Base-by-base conservation (phyloP, 2,888 invertebrate genomes). In the Vannuccia rotundouncinata region DNA sequence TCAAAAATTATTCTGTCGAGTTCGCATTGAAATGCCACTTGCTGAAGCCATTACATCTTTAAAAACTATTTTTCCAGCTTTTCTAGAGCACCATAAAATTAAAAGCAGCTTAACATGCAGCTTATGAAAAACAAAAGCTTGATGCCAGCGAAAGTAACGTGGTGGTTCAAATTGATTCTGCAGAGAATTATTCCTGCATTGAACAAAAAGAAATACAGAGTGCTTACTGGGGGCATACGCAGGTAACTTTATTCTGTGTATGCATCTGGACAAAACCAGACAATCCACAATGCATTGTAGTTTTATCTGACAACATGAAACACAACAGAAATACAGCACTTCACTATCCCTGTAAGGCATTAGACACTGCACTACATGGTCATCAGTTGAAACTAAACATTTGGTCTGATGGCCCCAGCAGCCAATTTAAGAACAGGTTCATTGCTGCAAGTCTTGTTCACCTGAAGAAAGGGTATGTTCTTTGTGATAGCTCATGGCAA, bases 401-500 rank as follows among this genome's bases (percentile, higher is more conserved):
- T n/a, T n/a, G n/a, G n/a, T n/a, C n/a, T n/a, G n/a, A n/a, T n/a
- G 66, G 66, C 17, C 66, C 66, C 66, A 66, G 66, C 66, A 66
- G 22, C 66, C 66, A 66, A 66, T 66, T 66, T 66, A 66, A 66
- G 66, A 66, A 66, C 66, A 66, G 10, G 66, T 66, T 66, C n/a
- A n/a, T n/a, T 66, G 66, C 17, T 66, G 10, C 25, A 66, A 66
- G 66, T 66, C 25, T 66, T 17, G 13, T 66, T 22, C 66, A 17
- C 25, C 10, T 66, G 13, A 66, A 66, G 25, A 5, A 66, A 66
- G 25, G 66, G 66, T 66, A 45, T 45, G 45, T 5, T 45, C 45
- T 45, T 45, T 45, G 45, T 17, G 10, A 45, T 17, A 45, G 45
- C 45, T 45, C 45, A 45, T 17, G 45, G 45, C 10, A 45, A 45